Percentiles rank a stretch among this genome's conserved stretches.
Evolutionary conservation across 92 coral and sea anemone species (phyloP).

Genomic region (Porites evermanni): DNA sequence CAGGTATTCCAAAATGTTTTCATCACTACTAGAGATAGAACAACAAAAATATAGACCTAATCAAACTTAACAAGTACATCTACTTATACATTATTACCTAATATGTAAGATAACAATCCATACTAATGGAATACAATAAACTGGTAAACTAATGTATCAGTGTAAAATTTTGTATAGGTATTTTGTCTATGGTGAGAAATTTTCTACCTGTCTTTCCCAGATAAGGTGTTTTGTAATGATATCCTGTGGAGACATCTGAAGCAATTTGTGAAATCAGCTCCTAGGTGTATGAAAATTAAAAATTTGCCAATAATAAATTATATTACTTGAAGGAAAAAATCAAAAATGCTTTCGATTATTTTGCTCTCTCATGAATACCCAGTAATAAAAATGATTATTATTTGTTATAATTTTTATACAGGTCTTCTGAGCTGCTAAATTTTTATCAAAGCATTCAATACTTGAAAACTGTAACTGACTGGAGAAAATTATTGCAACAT

Average conservation of each 20-base stretch:
- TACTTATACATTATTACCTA: no score
- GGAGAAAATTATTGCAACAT: background rate
- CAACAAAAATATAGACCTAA: no score
- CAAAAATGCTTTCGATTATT: no score
- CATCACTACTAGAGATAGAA: conserved; percentile 37
- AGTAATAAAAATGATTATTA: no score
- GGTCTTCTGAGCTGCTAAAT: no score
- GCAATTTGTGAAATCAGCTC: conserved; percentile 86
- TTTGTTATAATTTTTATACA: no score
- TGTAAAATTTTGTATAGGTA: background rate
- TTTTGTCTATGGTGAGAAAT: background rate
- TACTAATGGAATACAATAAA: background rate
- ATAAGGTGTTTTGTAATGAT: conserved; percentile 6
- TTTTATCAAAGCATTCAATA: no score
- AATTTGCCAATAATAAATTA: no score
- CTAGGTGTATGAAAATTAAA: conserved; percentile 16
- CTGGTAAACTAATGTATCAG: background rate
- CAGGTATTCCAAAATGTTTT: conserved; percentile 70
- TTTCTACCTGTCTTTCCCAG: conserved; percentile 37
- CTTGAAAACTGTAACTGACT: no score
- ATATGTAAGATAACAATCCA: no score
- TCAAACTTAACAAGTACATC: background rate
- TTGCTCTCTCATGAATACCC: no score
- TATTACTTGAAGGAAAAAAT: no score
- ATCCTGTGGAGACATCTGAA: conserved; percentile 69